Percentiles rank a stretch among this genome's conserved stretches.
These are phyloP conservation scores for Argyresthia albistria DNA, from an alignment of 2,888 invertebrate genomes.

Conservation along the genomic window DNA sequence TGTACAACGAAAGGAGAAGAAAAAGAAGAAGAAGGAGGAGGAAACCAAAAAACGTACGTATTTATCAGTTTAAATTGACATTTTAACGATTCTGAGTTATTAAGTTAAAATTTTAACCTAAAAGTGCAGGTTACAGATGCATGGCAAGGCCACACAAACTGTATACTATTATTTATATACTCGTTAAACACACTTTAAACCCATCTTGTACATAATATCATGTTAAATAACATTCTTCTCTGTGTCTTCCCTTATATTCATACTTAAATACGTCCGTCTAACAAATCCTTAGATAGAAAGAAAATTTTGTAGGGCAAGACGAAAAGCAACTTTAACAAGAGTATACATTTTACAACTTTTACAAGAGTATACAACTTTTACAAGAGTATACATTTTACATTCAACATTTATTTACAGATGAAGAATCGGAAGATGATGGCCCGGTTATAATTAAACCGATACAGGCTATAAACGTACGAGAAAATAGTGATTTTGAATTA, in stretches of 20 bases:
- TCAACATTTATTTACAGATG: slow-evolving; percentile 10
- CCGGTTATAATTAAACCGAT: slow-evolving; percentile 83
- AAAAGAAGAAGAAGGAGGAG: slow-evolving; percentile 28
- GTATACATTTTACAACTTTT: no score
- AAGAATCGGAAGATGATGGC: slow-evolving; percentile 30
- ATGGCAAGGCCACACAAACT: no score
- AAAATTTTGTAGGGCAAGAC: not conserved
- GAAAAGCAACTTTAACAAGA: no score
- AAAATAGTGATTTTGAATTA: slow-evolving; percentile 78
- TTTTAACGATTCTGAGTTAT: no score
- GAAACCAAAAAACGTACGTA: slow-evolving; percentile 28
- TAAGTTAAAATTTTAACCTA: no score
- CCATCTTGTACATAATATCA: not conserved
- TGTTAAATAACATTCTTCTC: not conserved
- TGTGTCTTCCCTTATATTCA: not conserved
- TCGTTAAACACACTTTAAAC: no score
- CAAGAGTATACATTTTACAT: no score
- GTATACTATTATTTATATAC: no score
- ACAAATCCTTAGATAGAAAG: not conserved
- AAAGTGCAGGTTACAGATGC: no score
- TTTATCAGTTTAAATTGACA: not conserved
- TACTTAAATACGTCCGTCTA: not conserved
- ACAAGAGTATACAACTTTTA: no score
- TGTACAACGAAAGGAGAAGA: slow-evolving; percentile 14
- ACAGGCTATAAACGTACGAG: slow-evolving; percentile 80